Conservation (phyloP, 1,140 invertebrate genomes). For the Drosophila kepulauana region DNA sequence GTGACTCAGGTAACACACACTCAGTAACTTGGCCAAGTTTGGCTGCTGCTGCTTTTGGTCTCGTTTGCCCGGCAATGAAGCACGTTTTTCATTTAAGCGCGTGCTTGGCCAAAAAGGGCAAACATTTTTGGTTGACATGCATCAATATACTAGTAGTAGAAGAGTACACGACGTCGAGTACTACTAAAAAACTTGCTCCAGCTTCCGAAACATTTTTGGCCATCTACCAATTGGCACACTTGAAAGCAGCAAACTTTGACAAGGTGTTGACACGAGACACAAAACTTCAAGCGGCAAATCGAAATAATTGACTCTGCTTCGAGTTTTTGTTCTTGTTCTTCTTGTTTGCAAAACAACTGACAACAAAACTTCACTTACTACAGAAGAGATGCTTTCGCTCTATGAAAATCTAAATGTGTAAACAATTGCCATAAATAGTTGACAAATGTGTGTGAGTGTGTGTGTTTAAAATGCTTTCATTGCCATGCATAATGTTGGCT, state of each 20-base stretch:
- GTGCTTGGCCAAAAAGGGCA: conserved; percentile 52
- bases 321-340: background rate
- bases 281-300: conserved; percentile 9
- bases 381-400: no score
- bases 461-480: background rate
- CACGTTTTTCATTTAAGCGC: conserved; percentile 78
- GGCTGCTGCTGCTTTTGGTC: conserved; percentile 25
- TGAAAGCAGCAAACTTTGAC: conserved; percentile 58
- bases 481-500: conserved; percentile 5
- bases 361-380: background rate
- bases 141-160: conserved; percentile 43
- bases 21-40: conserved; percentile 20
- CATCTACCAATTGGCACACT: conserved; percentile 60
- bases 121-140: conserved; percentile 69
- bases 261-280: conserved; percentile 68
- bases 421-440: conserved; percentile 15
- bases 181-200: conserved; percentile 41
- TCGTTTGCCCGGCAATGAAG: conserved; percentile 25
- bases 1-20: conserved; percentile 1
- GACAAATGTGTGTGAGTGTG: background rate
- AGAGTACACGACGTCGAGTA: conserved; percentile 18
- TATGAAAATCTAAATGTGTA: background rate
- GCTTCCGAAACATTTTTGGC: conserved; percentile 37
- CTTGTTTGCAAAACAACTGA: background rate
- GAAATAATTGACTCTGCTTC: conserved; percentile 4